Evolutionary conservation across 2,888 invertebrate genomes (phyloP).

Genomic region (Silvanus unidentatus): DNA sequence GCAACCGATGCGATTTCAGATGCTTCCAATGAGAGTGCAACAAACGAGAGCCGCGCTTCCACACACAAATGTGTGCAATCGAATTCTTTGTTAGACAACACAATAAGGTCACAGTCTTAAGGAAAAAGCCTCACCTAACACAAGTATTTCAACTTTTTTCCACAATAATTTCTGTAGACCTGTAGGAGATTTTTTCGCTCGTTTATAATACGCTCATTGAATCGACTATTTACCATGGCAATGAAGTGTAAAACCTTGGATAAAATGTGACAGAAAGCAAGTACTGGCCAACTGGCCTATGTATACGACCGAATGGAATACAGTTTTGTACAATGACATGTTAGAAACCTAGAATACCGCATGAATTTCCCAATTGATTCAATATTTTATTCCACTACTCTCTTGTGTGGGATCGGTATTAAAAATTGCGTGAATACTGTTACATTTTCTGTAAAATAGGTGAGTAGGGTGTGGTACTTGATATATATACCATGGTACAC

Average conservation of each 20-base stretch:
- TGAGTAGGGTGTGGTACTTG: constrained; percentile 40
- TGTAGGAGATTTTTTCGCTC: constrained; percentile 26
- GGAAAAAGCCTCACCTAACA: constrained; percentile 43
- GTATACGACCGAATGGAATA: constrained; percentile 23
- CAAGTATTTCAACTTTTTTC: constrained; percentile 41
- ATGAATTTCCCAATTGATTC: constrained; percentile 22
- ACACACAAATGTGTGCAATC: constrained; percentile 10
- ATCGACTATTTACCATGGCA: constrained; percentile 45
- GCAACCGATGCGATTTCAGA: constrained; percentile 1
- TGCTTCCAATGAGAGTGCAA: neutral
- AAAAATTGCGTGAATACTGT: constrained; percentile 37
- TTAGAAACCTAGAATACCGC: too few species aligned
- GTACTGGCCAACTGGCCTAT: too few species aligned
- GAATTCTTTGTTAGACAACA: constrained; percentile 16
- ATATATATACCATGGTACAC: constrained; percentile 34
- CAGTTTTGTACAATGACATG: constrained; percentile 20
- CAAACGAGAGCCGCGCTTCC: constrained; percentile 3
- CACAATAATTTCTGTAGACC: constrained; percentile 26
- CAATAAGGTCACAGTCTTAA: constrained; percentile 39
- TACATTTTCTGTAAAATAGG: constrained; percentile 40
- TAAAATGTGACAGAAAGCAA: constrained; percentile 39
- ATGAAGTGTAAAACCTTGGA: constrained; percentile 43
- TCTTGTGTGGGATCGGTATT: constrained; percentile 43
- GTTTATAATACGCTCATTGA: constrained; percentile 17
- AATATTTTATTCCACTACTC: constrained; percentile 31